phyloP scores from a whole-genome alignment of 2,113 vertebrate species.

The Thalassarche chlororhynchos region DNA sequence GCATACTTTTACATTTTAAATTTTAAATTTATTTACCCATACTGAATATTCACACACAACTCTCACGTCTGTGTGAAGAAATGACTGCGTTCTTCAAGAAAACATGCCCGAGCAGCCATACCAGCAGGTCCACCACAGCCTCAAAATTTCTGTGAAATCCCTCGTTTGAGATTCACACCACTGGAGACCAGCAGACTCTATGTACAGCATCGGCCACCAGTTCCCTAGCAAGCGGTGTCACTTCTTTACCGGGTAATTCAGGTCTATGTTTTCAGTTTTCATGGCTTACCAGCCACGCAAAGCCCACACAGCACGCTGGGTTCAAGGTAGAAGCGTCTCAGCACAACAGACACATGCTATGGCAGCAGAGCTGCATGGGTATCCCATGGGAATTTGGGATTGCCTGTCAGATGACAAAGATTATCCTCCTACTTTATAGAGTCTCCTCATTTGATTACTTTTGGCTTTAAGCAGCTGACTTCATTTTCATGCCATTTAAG shows the following conservation, averaged over 20 bases:
- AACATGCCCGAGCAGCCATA: background rate
- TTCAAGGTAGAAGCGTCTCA: background rate
- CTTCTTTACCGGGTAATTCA: background rate
- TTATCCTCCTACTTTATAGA: background rate
- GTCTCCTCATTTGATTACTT: conserved; percentile 38
- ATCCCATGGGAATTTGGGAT: conserved; percentile 2
- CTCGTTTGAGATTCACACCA: background rate
- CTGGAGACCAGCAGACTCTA: background rate
- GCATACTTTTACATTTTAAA: conserved; percentile 32
- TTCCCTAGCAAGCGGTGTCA: background rate
- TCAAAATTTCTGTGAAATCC: background rate
- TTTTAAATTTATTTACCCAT: background rate
- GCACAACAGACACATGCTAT: background rate
- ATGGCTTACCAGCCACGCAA: background rate
- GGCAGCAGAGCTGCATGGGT: background rate
- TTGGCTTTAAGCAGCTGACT: background rate
- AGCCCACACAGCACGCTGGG: accelerated
- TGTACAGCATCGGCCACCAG: background rate
- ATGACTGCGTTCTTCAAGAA: background rate
- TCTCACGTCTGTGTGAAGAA: background rate
- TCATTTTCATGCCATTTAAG: conserved; percentile 10
- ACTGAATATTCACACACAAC: background rate
- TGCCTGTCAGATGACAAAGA: conserved; percentile 1
- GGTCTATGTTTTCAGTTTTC: background rate
- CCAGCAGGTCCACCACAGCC: background rate